phyloP scores from a whole-genome alignment of 2,888 invertebrate genomes.

The Omphaloscelis lunosa region DNA sequence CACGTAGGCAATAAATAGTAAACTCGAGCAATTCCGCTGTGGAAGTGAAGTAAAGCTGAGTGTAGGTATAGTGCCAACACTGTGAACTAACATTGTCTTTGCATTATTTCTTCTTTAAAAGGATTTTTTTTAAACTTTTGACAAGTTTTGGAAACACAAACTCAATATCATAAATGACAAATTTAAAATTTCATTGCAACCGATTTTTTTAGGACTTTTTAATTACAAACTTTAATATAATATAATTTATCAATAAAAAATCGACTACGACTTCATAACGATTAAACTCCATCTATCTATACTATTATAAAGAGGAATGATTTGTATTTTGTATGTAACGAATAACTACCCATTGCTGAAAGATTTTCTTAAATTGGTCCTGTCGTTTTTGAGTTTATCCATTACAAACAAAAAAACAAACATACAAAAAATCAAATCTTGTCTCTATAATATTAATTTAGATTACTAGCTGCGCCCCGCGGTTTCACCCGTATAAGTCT shows the following conservation, averaged over 20 bases:
- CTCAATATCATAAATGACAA: neutral
- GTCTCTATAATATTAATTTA: no score
- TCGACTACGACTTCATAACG: neutral
- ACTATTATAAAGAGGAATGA: no score
- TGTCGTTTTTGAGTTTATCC: no score
- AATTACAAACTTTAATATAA: neutral
- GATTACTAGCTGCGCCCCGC: no score
- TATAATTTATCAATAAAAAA: neutral
- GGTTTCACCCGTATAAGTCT: no score
- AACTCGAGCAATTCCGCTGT: constrained; percentile 27
- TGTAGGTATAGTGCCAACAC: constrained; percentile 3
- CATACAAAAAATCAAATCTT: no score
- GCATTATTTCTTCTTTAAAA: neutral
- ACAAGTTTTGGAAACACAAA: neutral
- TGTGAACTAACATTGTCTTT: constrained; percentile 7
- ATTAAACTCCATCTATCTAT: neutral
- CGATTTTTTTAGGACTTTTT: neutral
- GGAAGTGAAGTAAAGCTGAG: constrained; percentile 31
- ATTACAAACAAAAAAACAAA: no score
- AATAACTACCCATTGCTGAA: no score
- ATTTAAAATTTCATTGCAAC: neutral
- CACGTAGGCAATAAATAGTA: constrained; percentile 48
- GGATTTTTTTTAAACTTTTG: neutral
- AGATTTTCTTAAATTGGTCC: no score
- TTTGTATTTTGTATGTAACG: no score